These are phyloP conservation scores for Drosophila pectinifera DNA, from an alignment of 1,140 invertebrate genomes.

Conservation along the genomic window DNA sequence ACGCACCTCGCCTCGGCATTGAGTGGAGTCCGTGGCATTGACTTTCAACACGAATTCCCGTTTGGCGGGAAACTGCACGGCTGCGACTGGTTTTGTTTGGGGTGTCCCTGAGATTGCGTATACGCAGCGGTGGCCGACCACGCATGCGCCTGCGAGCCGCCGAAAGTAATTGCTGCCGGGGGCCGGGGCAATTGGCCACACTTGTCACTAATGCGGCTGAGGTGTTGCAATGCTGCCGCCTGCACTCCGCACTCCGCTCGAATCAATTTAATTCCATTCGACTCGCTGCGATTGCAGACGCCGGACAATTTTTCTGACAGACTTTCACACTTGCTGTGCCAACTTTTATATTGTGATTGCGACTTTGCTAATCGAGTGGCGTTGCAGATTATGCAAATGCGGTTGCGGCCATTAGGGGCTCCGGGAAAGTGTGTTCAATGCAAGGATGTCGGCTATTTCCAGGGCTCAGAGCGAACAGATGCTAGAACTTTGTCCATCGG, in stretches of 20 bases:
- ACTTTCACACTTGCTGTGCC: constrained; percentile 59
- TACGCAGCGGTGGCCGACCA: constrained; percentile 56
- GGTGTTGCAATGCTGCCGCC: constrained; percentile 44
- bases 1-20: constrained; percentile 41
- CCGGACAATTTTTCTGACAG: constrained; percentile 43
- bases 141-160: constrained; percentile 41
- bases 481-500: constrained; percentile 11
- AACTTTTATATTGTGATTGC: constrained; percentile 50
- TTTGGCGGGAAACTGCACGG: constrained; percentile 37
- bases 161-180: constrained; percentile 30
- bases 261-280: constrained; percentile 62
- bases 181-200: constrained; percentile 48
- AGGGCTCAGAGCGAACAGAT: neutral
- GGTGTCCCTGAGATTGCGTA: constrained; percentile 61
- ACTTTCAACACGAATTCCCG: constrained; percentile 43
- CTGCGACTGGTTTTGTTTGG: constrained; percentile 63
- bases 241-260: constrained; percentile 34
- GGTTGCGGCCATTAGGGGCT: constrained; percentile 41
- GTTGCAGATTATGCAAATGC: constrained; percentile 60
- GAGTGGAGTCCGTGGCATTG: constrained; percentile 34
- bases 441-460: neutral
- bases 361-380: constrained; percentile 56
- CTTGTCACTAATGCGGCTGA: constrained; percentile 61
- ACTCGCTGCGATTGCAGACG: constrained; percentile 44
- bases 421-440: constrained; percentile 18